Conservation (phyloP, 2,888 invertebrate species). For the Oconnorella tubifera region DNA sequence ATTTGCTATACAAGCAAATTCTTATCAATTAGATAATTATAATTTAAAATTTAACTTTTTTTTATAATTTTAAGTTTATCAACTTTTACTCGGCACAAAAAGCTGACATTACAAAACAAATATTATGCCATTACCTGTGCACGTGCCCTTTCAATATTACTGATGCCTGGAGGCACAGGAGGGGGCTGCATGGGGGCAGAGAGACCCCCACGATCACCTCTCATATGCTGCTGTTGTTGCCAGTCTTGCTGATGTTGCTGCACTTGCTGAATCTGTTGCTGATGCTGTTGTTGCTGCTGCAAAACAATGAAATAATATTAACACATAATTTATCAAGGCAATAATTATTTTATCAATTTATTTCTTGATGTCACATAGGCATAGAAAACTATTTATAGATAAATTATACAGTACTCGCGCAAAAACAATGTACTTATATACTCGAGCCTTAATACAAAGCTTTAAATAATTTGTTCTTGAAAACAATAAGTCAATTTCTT, state of each 20-base stretch:
- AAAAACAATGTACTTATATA: no score
- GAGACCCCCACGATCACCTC: constrained; percentile 22
- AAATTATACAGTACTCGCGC: no score
- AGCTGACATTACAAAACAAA: no score
- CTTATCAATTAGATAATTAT: no score
- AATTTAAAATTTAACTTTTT: no score
- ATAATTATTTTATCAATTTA: neutral
- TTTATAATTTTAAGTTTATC: no score
- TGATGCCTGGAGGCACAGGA: constrained; percentile 43
- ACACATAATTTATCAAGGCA: neutral
- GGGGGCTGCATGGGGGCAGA: constrained; percentile 50
- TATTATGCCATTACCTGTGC: constrained; percentile 8
- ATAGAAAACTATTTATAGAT: neutral
- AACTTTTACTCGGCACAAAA: no score
- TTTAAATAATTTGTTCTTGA: no score
- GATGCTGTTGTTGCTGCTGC: constrained; percentile 4
- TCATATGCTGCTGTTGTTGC: constrained; percentile 15
- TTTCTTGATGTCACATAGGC: neutral
- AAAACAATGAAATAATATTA: no score
- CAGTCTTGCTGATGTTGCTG: constrained; percentile 3
- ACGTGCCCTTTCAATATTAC: neutral
- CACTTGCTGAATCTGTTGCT: neutral
- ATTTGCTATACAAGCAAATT: no score
- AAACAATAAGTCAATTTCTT: no score
- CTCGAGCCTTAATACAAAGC: no score